Evolutionary conservation across 2,797 vertebrate species (phyloP).

Genomic region (Holocentrus rufus): DNA sequence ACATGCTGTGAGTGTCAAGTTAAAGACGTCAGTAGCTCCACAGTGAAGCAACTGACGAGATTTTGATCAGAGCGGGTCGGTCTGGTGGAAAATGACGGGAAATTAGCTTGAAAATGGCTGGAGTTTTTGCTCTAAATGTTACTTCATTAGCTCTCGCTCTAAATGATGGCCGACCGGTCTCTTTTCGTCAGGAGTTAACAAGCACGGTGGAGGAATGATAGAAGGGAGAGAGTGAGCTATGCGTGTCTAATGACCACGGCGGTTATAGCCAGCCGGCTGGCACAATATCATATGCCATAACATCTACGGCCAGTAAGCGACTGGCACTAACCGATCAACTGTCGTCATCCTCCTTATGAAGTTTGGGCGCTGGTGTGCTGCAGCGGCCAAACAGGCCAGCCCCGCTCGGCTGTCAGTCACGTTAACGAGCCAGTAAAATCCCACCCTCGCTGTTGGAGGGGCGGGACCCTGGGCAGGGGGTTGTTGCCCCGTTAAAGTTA

Average conservation of each 20-base stretch:
- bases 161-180: conserved; percentile 20
- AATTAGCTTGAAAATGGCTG: background rate
- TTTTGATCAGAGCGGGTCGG: conserved; percentile 22
- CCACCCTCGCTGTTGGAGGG: conserved; percentile 61
- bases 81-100: conserved; percentile 27
- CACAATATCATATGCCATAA: conserved; percentile 57
- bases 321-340: conserved; percentile 55
- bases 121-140: background rate
- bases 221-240: conserved; percentile 60
- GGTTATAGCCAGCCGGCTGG: conserved; percentile 56
- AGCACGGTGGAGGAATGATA: conserved; percentile 44
- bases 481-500: conserved; percentile 72
- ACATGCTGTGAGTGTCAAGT: too few species aligned
- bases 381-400: conserved; percentile 48
- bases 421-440: conserved; percentile 75
- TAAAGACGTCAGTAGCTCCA: background rate
- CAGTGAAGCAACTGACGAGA: background rate
- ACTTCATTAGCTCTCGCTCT: conserved; percentile 43
- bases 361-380: conserved; percentile 40
- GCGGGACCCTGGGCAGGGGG: conserved; percentile 62
- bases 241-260: conserved; percentile 60
- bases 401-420: conserved; percentile 63
- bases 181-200: conserved; percentile 37
- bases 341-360: conserved; percentile 68
- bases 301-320: conserved; percentile 64